phyloP scores from a whole-genome alignment of 2,113 vertebrate species.

The Hyla sarda region DNA sequence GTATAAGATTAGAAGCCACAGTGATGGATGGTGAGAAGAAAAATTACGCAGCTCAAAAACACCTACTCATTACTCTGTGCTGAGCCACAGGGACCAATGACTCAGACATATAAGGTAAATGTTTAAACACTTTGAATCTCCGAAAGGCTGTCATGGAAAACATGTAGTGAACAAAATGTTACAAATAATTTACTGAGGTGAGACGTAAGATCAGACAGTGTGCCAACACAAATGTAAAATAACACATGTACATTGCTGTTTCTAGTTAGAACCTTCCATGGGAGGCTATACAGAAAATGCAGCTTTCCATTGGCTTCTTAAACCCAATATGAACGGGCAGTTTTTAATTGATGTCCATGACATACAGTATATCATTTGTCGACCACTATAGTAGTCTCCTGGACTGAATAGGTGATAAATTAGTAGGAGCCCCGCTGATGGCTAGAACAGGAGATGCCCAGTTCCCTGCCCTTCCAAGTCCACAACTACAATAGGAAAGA shows the following conservation, averaged over 20 bases:
- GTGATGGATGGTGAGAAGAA: constrained; percentile 25
- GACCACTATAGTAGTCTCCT: no score
- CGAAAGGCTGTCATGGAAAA: constrained; percentile 15
- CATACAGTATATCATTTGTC: no score
- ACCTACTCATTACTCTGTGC: constrained; percentile 24
- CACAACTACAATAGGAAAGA: no score
- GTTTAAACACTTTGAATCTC: neutral
- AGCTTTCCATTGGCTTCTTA: neutral
- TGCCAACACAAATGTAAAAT: constrained; percentile 18
- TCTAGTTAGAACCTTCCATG: neutral
- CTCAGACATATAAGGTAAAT: neutral
- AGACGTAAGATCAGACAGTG: constrained; percentile 16
- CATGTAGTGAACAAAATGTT: constrained; percentile 24
- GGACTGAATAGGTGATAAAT: no score
- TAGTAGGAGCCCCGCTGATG: no score
- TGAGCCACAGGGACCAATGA: constrained; percentile 23
- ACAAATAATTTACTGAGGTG: constrained; percentile 28
- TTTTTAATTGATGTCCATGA: no score
- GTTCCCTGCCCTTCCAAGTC: no score
- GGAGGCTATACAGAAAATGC: neutral
- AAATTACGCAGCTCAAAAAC: constrained; percentile 37
- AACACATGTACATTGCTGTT: neutral
- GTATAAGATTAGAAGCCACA: neutral
- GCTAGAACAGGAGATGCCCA: no score
- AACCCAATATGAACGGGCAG: no score